Percentiles rank a stretch among this genome's conserved stretches.
Evolutionary conservation across 2,113 vertebrate genomes (phyloP).

Genomic region (Channa argus): DNA sequence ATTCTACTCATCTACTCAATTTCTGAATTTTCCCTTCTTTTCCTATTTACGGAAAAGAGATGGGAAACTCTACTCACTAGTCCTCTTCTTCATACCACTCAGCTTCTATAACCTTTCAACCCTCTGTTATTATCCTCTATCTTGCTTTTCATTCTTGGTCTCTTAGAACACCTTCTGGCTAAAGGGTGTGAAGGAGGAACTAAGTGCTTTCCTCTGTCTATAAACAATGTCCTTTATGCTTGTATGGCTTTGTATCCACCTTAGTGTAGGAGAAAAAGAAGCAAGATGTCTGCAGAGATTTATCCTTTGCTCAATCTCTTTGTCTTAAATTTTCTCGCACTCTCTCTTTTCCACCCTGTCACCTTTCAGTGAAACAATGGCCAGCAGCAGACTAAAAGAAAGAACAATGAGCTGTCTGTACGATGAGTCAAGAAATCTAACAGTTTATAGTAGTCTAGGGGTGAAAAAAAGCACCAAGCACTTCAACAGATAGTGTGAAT

Average conservation of each 20-base stretch:
- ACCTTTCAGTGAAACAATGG: conserved; percentile 26
- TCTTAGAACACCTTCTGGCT: conserved; percentile 67
- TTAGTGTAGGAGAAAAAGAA: conserved; percentile 33
- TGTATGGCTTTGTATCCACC: conserved; percentile 41
- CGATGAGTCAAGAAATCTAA: conserved; percentile 19
- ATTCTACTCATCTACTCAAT: conserved; percentile 36
- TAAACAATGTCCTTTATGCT: conserved; percentile 76
- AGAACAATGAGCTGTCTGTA: conserved; percentile 26
- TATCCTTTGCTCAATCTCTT: conserved; percentile 40
- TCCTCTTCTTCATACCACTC: conserved; percentile 14
- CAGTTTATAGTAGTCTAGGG: conserved; percentile 1
- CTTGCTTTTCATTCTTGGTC: conserved; percentile 31
- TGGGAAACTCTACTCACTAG: no score
- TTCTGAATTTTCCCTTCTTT: conserved; percentile 26
- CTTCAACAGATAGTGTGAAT: conserved; percentile 8
- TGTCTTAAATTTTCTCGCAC: conserved; percentile 29
- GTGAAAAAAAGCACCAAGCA: conserved; percentile 10
- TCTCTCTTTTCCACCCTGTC: conserved; percentile 27
- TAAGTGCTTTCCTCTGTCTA: conserved; percentile 80
- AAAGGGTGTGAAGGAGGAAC: conserved; percentile 79
- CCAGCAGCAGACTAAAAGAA: conserved; percentile 18
- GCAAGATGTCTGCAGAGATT: conserved; percentile 63
- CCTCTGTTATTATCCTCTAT: conserved; percentile 35
- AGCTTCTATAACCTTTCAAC: conserved; percentile 46
- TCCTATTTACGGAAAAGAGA: conserved; percentile 13